Base-by-base conservation (phyloP, 2,888 invertebrate genomes). In the Ptychoptera contaminata region DNA sequence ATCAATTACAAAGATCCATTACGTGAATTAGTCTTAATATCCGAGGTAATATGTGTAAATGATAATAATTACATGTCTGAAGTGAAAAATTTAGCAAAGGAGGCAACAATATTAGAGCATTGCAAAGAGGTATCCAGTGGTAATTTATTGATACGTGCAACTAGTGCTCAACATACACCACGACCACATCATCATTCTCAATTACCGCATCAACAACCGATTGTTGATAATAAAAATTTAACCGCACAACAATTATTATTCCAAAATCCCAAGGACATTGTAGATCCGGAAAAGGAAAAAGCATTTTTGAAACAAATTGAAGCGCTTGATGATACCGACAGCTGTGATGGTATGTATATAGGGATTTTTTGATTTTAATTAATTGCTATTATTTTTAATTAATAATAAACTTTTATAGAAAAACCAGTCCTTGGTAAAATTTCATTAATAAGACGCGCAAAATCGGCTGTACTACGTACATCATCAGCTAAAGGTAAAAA, bases 381-480 rank as follows among this genome's bases (percentile, higher is more conserved):
- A 10, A 10, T 42, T 32, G 11, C 10, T 34, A 29, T 6, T n/a
- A 23, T n/a, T n/a, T n/a, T n/a, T n/a, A n/a, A 57, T 56, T 52
- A 51, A 57, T 72, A n/a, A n/a, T 23, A 5, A 23, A 23, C 7
- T 23, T 23, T 23, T 7, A 3, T 7, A 23, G 77, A 77, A 46
- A 70, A 71, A 0, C 77, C 77, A n/a, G 62, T 79, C 34, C 60
- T 81, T 48, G 81, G 81, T 0, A 73, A 77, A 44, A 69, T 79
- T 1, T 77, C 79, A 0, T 67, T 81, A 40, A 74, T 76, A 2
- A 68, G 76, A 9, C 63, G 80, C n/a, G 80, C 79, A 0, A 75
- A 78, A 44, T 76, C 78, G 1, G 79, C 79, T 0, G 53, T 65
- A 10, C 57, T 60, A 12, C 58, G 59, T 37, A 53, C 53, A 2